phyloP scores from a whole-genome alignment of 1,140 invertebrate species.

The Drosophila tristis region DNA sequence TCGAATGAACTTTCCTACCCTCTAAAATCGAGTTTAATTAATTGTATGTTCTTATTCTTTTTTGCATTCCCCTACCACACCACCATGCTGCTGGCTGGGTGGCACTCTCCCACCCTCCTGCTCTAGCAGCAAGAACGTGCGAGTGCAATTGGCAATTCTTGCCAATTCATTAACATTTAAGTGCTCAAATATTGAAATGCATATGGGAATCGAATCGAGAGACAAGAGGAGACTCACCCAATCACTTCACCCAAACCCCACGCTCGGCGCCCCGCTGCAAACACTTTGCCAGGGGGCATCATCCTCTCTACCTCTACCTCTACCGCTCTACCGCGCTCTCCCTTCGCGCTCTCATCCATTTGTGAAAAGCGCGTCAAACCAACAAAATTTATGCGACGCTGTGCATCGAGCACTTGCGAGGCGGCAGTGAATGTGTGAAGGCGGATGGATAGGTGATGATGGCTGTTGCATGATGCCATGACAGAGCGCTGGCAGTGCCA shows the following conservation, averaged over 20 bases:
- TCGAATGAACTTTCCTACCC: too few species aligned
- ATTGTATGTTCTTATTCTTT: too few species aligned
- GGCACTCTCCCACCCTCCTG: too few species aligned
- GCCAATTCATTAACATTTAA: constrained; percentile 49
- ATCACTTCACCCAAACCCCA: too few species aligned
- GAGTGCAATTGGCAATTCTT: constrained; percentile 18
- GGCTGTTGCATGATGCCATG: too few species aligned
- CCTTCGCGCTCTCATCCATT: not conserved
- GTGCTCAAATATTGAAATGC: constrained; percentile 38
- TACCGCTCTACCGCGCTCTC: not conserved
- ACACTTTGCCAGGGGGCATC: not conserved
- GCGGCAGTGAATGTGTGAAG: constrained; percentile 12
- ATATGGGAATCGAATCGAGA: constrained; percentile 6
- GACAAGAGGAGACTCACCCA: not conserved
- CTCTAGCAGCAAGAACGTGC: not conserved
- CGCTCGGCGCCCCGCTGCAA: not conserved
- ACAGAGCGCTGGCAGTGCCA: not conserved
- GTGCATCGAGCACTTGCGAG: constrained; percentile 42
- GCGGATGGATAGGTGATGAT: not conserved
- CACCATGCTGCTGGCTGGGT: too few species aligned
- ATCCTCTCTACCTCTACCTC: not conserved
- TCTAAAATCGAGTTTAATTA: too few species aligned
- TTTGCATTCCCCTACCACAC: too few species aligned
- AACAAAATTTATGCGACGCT: constrained; percentile 67
- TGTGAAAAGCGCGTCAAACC: constrained; percentile 41